These are phyloP conservation scores for Rallus limicola DNA, from an alignment of 2,113 vertebrate species.

Conservation along the genomic window DNA sequence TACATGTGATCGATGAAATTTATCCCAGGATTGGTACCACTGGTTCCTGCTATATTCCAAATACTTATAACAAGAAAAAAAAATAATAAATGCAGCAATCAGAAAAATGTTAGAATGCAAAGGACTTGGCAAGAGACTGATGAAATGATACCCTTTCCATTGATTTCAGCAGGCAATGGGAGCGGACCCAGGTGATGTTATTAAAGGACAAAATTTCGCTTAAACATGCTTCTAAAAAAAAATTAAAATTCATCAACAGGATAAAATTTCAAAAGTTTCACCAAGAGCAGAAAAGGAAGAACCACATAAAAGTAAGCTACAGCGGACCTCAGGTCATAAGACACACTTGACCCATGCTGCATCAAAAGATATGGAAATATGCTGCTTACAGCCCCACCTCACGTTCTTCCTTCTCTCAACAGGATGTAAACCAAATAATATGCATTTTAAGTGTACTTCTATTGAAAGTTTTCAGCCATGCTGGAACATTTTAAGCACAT, in stretches of 20 bases:
- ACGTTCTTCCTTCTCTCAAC: background rate
- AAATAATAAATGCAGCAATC: background rate
- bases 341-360: background rate
- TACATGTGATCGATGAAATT: background rate
- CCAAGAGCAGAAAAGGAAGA: background rate
- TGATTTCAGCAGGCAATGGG: background rate
- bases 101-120: background rate
- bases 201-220: background rate
- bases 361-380: background rate
- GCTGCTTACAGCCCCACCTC: background rate
- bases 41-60: background rate
- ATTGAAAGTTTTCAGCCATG: background rate
- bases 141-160: background rate
- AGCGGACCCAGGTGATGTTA: background rate
- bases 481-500: background rate
- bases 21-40: background rate
- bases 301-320: background rate
- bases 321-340: background rate
- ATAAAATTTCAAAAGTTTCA: background rate
- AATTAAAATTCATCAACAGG: background rate
- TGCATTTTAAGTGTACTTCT: background rate
- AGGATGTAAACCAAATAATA: background rate
- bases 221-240: background rate
- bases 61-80: background rate
- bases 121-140: background rate